Evolutionary conservation across 2,888 invertebrate species (phyloP).

Genomic region (Subacronicta megacephala): DNA sequence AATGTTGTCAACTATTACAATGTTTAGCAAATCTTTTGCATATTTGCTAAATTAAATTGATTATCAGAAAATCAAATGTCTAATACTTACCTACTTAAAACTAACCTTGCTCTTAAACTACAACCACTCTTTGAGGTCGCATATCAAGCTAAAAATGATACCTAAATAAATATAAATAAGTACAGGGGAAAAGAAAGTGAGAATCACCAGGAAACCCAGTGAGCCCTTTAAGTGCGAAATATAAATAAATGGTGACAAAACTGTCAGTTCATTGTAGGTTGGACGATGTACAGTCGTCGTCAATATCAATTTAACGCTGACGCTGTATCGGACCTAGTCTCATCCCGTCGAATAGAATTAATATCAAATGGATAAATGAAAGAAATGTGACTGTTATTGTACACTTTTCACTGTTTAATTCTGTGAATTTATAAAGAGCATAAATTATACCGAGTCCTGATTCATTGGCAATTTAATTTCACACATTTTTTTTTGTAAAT

Average conservation of each 20-base stretch:
- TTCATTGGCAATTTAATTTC: too few species aligned
- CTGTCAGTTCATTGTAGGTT: constrained; percentile 71
- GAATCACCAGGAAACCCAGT: constrained; percentile 23
- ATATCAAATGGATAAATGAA: constrained; percentile 57
- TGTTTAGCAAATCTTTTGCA: too few species aligned
- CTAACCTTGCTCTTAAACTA: too few species aligned
- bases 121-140: too few species aligned
- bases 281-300: constrained; percentile 72
- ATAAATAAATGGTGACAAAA: constrained; percentile 57
- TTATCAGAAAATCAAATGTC: too few species aligned
- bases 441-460: too few species aligned
- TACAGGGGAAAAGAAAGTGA: constrained; percentile 18
- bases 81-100: too few species aligned
- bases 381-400: constrained; percentile 31
- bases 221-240: constrained; percentile 44
- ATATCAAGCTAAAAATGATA: neutral
- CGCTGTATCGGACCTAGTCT: constrained; percentile 65
- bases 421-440: too few species aligned
- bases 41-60: too few species aligned
- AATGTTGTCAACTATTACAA: too few species aligned
- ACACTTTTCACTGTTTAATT: neutral
- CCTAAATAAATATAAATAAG: constrained; percentile 1
- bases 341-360: constrained; percentile 66
- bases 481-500: too few species aligned
- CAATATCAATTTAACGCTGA: constrained; percentile 72